Evolutionary conservation across 1,140 invertebrate species (phyloP).

Genomic region (Ceratitis capitata): DNA sequence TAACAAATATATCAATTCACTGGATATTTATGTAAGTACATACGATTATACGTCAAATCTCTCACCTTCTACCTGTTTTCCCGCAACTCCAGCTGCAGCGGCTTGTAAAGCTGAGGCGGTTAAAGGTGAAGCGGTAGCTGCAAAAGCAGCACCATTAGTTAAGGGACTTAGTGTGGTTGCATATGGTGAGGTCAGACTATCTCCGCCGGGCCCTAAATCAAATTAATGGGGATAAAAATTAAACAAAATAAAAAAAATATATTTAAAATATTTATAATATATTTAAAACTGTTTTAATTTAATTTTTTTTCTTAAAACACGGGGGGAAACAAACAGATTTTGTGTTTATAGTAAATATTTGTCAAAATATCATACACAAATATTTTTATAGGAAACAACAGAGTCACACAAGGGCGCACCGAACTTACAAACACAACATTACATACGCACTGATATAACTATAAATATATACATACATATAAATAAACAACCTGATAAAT

Average conservation of each 20-base stretch:
- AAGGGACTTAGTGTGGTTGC: constrained; percentile 57
- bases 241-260: neutral
- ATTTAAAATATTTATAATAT: neutral
- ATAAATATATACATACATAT: neutral
- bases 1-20: too few relatives aligned
- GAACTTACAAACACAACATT: neutral
- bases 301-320: too few relatives aligned
- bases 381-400: neutral
- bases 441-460: neutral
- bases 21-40: neutral
- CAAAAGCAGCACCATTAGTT: constrained; percentile 51
- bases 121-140: constrained; percentile 49
- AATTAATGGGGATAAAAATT: neutral
- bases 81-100: constrained; percentile 59
- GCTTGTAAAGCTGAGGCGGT: constrained; percentile 55
- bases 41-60: too few relatives aligned
- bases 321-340: neutral
- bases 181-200: neutral
- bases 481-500: neutral
- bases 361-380: neutral
- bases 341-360: too few relatives aligned
- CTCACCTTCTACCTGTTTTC: constrained; percentile 63
- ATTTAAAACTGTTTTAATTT: constrained; percentile 7
- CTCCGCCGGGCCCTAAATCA: constrained; percentile 53
- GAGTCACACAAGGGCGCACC: neutral